phyloP scores from a whole-genome alignment of 2,888 invertebrate genomes.

The Omphaloscelis lunosa region DNA sequence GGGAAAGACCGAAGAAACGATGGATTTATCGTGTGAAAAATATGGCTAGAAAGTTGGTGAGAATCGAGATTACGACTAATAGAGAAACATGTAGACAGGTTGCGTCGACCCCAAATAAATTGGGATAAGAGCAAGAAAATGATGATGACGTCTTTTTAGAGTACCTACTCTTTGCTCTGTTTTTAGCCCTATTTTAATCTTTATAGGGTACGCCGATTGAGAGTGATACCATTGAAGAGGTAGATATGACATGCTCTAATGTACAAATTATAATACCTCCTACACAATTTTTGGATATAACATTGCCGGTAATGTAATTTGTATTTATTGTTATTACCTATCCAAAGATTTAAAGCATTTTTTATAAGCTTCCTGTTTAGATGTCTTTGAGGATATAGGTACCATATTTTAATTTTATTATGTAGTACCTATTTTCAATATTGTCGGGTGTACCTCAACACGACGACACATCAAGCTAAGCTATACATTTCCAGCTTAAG shows the following conservation, averaged over 20 bases:
- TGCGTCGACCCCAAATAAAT: background rate
- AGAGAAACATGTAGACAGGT: background rate
- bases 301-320: constrained; percentile 63
- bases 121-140: background rate
- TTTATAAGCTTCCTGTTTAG: background rate
- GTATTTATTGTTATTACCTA: background rate
- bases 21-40: background rate
- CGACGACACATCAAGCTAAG: background rate
- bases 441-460: too few relatives aligned
- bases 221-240: constrained; percentile 74
- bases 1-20: background rate
- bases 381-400: background rate
- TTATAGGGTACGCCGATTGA: constrained; percentile 52
- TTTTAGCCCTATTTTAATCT: background rate
- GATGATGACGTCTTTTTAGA: background rate
- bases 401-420: background rate
- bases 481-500: background rate
- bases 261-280: constrained; percentile 78
- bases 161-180: background rate
- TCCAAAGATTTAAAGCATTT: background rate
- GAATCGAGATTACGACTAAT: background rate
- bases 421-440: constrained; percentile 1
- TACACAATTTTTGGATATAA: constrained; percentile 80
- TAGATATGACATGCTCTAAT: constrained; percentile 69
- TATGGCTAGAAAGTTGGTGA: background rate